Evolutionary conservation across 2,888 invertebrate species (phyloP), one percentile per base, ranked within the genome.

Genomic region (Chorisops tibialis): DNA sequence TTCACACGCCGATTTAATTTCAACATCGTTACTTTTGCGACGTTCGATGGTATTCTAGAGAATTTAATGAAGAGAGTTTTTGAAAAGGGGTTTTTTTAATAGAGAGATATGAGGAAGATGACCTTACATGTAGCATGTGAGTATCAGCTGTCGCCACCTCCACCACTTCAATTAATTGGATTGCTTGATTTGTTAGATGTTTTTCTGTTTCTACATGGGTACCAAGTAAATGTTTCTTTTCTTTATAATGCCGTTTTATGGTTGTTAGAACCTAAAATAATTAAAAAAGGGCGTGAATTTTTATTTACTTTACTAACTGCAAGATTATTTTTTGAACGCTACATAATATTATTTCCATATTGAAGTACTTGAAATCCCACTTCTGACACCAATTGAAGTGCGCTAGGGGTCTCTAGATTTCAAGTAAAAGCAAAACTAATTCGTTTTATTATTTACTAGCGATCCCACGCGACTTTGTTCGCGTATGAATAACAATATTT

Each of bases 171-270:
- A 91, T 72, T 30, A 93, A 77, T 69, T 81, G 74, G 3, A 77
- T 69, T 0, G 89, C 89, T 72, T 92, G 88, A 1, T 75, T 72
- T 1, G 80, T 78, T 16, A 93, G 79, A 35, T 75, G 72, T 14
- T 78, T 71, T 73, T 91, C 91, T 0, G 87, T 89, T 45, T 80
- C 80, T 4, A 79, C 75, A 68, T 88, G 89, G 21, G 81, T 81
- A 5, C 80, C 75, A 11, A 91, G 83, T 37, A 93, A 74, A 70
- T 85, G 81, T 63, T 83, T 81, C 67, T 88, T 85, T 67, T 89
- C 87, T 62, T 86, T 84, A 61, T 81, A 81, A 30, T 82, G 81
- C 12, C 74, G 67, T 63, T 75, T 74, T 1, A 79, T 78, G 9
- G 74, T 71, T 14, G 69, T 69, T 12, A 79, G 68, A 3, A 70